These are phyloP conservation scores for Setipinna tenuifilis DNA, from an alignment of 2,797 vertebrate species.

Conservation along the genomic window DNA sequence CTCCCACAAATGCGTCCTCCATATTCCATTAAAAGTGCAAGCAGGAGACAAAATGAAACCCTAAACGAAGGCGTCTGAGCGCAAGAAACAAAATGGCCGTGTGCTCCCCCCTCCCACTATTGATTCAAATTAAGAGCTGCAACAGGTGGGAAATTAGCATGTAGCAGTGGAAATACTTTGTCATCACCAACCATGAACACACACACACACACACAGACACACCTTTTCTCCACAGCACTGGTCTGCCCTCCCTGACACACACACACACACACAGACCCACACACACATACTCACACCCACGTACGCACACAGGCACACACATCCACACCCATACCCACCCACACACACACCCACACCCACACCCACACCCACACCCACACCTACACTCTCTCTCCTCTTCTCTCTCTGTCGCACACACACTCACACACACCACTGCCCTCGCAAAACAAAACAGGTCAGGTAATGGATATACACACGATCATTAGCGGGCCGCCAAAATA, in stretches of 20 bases:
- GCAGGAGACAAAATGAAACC: constrained; percentile 36
- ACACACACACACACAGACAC: background rate
- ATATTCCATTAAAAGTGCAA: constrained; percentile 27
- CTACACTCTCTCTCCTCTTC: background rate
- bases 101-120: constrained; percentile 28
- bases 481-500: constrained; percentile 4
- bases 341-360: background rate
- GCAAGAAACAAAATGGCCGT: background rate
- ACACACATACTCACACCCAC: background rate
- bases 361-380: background rate
- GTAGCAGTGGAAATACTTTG: constrained; percentile 30
- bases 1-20: constrained; percentile 24
- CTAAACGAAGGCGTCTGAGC: constrained; percentile 32
- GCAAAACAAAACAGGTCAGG: constrained; percentile 19
- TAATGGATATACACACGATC: constrained; percentile 22
- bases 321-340: background rate
- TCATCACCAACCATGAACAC: background rate
- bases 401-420: background rate
- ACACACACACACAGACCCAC: background rate
- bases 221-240: no score
- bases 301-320: constrained; percentile 29
- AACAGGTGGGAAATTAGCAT: constrained; percentile 38
- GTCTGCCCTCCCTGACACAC: no score
- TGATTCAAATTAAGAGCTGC: constrained; percentile 43
- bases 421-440: constrained; percentile 7